Evolutionary conservation across 2,888 invertebrate species (phyloP).

Genomic region (Fragum whitleyi): DNA sequence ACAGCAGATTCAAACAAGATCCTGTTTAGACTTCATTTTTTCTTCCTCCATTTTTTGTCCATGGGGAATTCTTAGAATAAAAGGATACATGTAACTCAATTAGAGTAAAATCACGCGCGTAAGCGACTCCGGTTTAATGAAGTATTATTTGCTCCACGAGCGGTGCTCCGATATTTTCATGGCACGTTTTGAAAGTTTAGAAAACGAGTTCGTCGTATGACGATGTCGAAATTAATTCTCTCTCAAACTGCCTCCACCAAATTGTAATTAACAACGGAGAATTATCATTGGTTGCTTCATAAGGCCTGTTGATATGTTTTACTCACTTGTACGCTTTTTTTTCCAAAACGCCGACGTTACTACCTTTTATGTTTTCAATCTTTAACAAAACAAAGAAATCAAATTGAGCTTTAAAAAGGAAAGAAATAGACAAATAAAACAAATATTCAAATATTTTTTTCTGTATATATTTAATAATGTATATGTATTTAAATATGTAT

Average conservation of each 20-base stretch:
- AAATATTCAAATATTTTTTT: too few relatives aligned
- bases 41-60: too few relatives aligned
- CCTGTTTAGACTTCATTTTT: too few relatives aligned
- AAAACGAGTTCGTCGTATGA: conserved; percentile 17
- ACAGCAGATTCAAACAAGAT: too few relatives aligned
- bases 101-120: conserved; percentile 24
- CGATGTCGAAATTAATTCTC: conserved; percentile 26
- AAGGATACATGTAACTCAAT: conserved; percentile 16
- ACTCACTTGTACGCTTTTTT: too few relatives aligned
- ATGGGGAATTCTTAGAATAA: background rate
- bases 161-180: background rate
- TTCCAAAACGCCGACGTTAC: too few relatives aligned
- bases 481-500: too few relatives aligned
- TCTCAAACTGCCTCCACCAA: background rate
- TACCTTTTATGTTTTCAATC: too few relatives aligned
- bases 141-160: conserved; percentile 9
- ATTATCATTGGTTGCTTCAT: background rate
- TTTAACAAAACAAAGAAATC: too few relatives aligned
- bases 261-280: background rate
- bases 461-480: too few relatives aligned
- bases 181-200: conserved; percentile 12
- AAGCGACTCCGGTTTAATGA: background rate
- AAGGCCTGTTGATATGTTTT: background rate
- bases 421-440: too few relatives aligned
- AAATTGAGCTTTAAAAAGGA: too few relatives aligned